Evolutionary conservation across 2,113 vertebrate genomes (phyloP), one percentile per base, ranked within the genome.

Genomic region (Clupea harengus): DNA sequence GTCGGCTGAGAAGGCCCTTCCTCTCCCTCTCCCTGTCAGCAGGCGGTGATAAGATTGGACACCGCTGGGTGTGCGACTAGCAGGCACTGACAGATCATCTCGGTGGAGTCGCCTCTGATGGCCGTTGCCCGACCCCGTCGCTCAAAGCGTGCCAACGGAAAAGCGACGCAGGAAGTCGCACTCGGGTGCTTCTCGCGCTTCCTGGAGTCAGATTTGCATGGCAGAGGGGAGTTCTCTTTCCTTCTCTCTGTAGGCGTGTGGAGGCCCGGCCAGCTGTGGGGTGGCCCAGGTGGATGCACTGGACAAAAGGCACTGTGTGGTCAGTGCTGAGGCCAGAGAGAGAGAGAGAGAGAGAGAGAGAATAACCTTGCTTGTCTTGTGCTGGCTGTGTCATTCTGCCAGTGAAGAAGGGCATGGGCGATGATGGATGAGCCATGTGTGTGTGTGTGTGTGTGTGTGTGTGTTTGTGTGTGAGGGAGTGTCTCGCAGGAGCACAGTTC

Each of bases 131-230:
- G 13, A 32, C 5, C 25, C n/a, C 64, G 64, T 32, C 0, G n/a
- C 25, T 25, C 64, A 67, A 11, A 28, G 64, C 8, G 64, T 64
- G 57, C 4, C 20, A 8, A n/a, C 64, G 32, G 64, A n/a, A 11
- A 8, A 25, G n/a, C 7, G 22, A 22, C 57, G 32, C 67, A 75
- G 67, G 25, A 75, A 75, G 67, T 39, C 67, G 54, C 28, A 28
- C 67, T 75, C 25, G 39, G 67, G 67, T 75, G 67, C 4, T 75
- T 39, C 67, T 75, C 11, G 15, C 67, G 54, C 28, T 75, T 75
- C 67, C 67, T 75, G 67, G 67, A 75, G 67, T 1, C 67, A 67
- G 22, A 75, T 75, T 75, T 75, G 67, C 67, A 75, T 75, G 67
- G 67, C 67, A 32, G 67, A 15, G 11, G 25, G 25, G 67, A 39